Base-by-base conservation (phyloP, 1,140 invertebrate species). In the Drosophila seguyi region DNA sequence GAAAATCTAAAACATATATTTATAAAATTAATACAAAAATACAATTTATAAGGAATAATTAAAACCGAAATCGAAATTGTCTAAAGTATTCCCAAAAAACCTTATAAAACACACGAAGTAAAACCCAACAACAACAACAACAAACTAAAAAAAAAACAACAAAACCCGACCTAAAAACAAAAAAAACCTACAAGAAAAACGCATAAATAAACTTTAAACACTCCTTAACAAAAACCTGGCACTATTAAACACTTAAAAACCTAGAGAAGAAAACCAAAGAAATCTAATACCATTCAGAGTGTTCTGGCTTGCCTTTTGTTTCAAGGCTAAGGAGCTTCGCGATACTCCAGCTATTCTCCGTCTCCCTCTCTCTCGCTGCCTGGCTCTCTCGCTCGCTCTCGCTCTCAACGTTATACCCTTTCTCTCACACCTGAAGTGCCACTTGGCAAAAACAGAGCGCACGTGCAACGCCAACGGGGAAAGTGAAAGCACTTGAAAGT, bases 401-500 rank as follows among this genome's bases (percentile, higher is more conserved):
- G 7, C 7, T 16, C 50, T 53, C 4, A 53, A 34, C 27, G 14
- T 14, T 25, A 16, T 47, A 16, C 5, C 22, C 20, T 16, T 34
- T 25, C 80, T 52, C 56, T 53, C 13, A 14, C 67, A 55, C 66
- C 62, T 81, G 50, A 84, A 90, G 85, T 81, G 81, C 39, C 85
- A 85, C 84, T 84, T 79, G 83, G 62, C 53, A 53, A 69, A 58
- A 74, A 50, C 76, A 87, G 60, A 56, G 81, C 85, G 81, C 84
- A 90, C 85, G 84, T 90, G 85, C 81, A 81, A 69, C 81, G 62
- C 47, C 63, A 50, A 53, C 62, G 62, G 78, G 74, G 53, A 84
- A 88, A 88, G 77, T 84, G 75, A 90, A 88, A 90, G 79, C 81
- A 90, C 85, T 90, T 52, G 60, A 88, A 79, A 81, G 75, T 81